A percentile compares a stretch with the other conserved stretches of the same genome.
phyloP scores from a whole-genome alignment of 2,797 vertebrate species.

The Mormyrus proboscirostris region DNA sequence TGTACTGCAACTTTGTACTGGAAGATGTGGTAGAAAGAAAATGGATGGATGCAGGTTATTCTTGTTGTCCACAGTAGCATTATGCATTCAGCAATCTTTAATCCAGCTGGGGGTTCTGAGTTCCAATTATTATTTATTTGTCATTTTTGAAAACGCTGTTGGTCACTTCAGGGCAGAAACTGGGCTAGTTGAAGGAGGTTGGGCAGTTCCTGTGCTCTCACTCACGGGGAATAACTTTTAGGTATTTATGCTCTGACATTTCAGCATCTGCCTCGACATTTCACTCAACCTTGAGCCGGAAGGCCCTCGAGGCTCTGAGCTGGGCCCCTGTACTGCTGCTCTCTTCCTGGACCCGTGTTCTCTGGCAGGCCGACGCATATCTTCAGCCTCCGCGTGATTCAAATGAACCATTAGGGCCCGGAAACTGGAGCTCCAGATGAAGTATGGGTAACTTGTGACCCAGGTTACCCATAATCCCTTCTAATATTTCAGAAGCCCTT shows the following conservation, averaged over 20 bases:
- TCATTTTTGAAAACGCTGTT: background rate
- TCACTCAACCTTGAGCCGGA: slow-evolving; percentile 2
- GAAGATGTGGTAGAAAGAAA: background rate
- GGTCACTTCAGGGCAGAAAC: slow-evolving; percentile 1
- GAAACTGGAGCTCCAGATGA: background rate
- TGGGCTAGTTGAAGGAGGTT: background rate
- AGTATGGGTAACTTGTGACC: background rate
- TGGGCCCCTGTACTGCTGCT: background rate
- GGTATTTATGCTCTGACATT: background rate
- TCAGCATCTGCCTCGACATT: slow-evolving; percentile 5
- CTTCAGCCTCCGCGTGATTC: background rate
- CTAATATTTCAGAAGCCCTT: slow-evolving; percentile 17
- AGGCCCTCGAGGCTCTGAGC: background rate
- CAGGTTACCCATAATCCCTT: background rate
- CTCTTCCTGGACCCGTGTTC: background rate
- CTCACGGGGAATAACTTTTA: slow-evolving; percentile 1
- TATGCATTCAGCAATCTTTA: background rate
- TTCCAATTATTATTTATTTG: slow-evolving; percentile 1
- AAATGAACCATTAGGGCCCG: background rate
- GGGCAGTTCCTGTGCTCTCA: background rate
- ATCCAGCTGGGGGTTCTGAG: background rate
- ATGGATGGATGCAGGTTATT: background rate
- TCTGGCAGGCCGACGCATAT: background rate
- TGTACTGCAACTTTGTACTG: background rate
- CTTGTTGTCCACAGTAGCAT: background rate